phyloP scores from a whole-genome alignment of 2,888 invertebrate species.

The Macrosiphum euphorbiae region DNA sequence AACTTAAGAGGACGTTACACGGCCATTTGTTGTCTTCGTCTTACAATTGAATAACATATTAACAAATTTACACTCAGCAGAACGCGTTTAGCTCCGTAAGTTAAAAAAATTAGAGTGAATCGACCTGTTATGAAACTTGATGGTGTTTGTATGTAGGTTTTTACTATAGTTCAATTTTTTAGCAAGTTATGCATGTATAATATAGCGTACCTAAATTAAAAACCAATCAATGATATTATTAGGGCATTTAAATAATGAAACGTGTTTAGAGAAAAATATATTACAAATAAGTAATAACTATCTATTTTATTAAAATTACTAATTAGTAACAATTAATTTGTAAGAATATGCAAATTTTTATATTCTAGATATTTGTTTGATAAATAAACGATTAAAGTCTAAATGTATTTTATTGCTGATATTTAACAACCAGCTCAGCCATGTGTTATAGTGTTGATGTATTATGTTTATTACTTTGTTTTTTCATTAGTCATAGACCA shows the following conservation, averaged over 20 bases:
- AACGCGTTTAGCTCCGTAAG: no score
- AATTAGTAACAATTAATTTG: background rate
- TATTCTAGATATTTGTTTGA: constrained; percentile 11
- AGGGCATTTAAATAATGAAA: background rate
- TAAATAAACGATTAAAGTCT: constrained; percentile 52
- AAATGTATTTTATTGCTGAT: constrained; percentile 46
- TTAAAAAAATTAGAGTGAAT: no score
- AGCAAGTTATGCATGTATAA: no score
- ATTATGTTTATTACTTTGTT: constrained; percentile 57
- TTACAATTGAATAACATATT: no score
- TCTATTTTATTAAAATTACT: constrained; percentile 6
- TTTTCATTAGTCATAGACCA: constrained; percentile 31
- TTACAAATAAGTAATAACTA: no score
- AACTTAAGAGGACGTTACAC: no score
- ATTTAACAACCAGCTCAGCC: constrained; percentile 53
- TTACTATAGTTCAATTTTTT: no score
- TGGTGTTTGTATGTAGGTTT: no score
- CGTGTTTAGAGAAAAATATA: background rate
- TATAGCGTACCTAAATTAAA: no score
- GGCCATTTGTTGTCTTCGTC: no score
- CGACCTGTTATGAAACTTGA: no score
- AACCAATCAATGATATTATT: background rate
- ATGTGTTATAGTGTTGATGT: constrained; percentile 55
- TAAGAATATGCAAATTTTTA: background rate
- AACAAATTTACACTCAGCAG: no score